Percentiles rank a stretch among this genome's conserved stretches.
Conservation (phyloP, 2,888 invertebrate genomes). For the Trilocha varians region DNA sequence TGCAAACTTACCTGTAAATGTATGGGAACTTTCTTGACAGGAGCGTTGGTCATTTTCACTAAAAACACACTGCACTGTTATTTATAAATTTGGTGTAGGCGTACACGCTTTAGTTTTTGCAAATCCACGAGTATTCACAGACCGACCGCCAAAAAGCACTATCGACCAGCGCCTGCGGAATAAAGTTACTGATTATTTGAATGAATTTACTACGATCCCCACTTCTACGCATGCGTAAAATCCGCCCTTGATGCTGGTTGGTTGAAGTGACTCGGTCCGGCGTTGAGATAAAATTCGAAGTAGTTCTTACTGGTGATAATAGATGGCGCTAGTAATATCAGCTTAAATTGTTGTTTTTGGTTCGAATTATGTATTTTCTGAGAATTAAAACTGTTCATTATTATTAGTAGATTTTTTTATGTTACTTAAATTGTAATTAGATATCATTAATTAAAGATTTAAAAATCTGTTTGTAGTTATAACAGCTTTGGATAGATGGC, state of each 20-base stretch:
- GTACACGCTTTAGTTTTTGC: constrained; percentile 38
- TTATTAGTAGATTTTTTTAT: too few species aligned
- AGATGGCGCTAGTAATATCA: constrained; percentile 25
- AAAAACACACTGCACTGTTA: constrained; percentile 54
- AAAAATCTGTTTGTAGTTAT: too few species aligned
- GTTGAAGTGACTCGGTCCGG: constrained; percentile 11
- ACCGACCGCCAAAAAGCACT: constrained; percentile 18
- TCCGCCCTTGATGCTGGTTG: constrained; percentile 35
- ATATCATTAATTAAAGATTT: too few species aligned
- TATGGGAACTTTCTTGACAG: constrained; percentile 95
- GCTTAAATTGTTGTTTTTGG: too few species aligned
- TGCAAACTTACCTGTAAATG: constrained; percentile 85
- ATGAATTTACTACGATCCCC: constrained; percentile 50
- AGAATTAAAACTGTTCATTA: too few species aligned
- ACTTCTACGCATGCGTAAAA: constrained; percentile 60
- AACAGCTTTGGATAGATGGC: constrained; percentile 36
- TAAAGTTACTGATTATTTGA: constrained; percentile 44
- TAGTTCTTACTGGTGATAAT: constrained; percentile 8
- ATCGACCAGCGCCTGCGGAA: constrained; percentile 30
- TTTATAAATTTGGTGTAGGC: constrained; percentile 53
- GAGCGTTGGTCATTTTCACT: constrained; percentile 77
- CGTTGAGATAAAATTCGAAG: neutral
- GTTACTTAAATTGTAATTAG: too few species aligned
- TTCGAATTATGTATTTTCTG: too few species aligned
- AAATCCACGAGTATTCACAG: constrained; percentile 15